Conservation (phyloP, 37 sponge, comb jelly and placozoan species). For the Bolinopsis microptera region DNA sequence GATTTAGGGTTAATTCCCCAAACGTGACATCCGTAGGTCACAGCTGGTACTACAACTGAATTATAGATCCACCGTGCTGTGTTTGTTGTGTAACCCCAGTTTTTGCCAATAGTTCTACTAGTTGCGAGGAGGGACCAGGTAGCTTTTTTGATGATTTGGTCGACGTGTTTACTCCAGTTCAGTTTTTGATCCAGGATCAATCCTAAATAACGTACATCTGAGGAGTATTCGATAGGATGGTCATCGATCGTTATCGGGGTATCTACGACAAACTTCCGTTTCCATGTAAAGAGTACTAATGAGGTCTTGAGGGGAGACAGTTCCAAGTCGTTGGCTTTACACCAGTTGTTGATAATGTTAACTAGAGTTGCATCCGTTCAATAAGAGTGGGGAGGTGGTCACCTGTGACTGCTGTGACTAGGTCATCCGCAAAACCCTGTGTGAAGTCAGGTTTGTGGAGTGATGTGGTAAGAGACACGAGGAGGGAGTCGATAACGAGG, state of each 20-base stretch:
- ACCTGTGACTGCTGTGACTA: background rate
- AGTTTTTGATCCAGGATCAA: background rate
- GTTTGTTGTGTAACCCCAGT: background rate
- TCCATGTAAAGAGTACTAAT: too few species aligned
- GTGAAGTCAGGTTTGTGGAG: background rate
- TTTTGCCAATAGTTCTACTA: background rate
- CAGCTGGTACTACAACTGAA: background rate
- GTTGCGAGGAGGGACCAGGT: background rate
- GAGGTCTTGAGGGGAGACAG: background rate
- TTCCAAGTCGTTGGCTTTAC: background rate
- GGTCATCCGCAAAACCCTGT: background rate
- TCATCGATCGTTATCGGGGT: background rate
- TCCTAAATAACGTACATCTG: background rate
- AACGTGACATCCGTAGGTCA: background rate
- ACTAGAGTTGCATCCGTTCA: background rate
- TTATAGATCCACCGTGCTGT: background rate
- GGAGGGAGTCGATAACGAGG: background rate
- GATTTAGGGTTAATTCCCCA: background rate
- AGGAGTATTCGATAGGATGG: background rate
- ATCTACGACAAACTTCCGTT: background rate
- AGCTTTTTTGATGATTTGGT: background rate
- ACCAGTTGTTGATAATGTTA: background rate
- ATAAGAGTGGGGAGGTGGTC: background rate
- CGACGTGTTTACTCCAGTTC: background rate
- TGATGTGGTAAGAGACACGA: background rate